phyloP scores from a whole-genome alignment of 2,113 vertebrate genomes.

The Brevimyrus niger region DNA sequence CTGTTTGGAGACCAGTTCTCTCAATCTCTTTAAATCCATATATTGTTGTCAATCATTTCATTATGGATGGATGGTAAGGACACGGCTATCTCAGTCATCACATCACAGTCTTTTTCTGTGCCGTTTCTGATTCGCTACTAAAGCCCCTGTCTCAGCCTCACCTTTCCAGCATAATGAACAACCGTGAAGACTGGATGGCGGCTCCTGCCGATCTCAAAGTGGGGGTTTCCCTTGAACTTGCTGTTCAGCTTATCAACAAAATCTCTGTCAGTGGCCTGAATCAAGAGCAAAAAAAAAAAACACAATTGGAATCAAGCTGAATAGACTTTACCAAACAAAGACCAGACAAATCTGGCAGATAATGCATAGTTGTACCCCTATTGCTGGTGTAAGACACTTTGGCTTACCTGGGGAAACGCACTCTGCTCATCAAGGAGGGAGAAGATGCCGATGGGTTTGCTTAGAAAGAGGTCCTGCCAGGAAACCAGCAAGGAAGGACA shows the following conservation, averaged over 20 bases:
- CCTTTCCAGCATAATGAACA: slow-evolving; percentile 67
- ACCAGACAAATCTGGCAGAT: no score
- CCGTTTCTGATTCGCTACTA: background rate
- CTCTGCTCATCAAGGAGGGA: slow-evolving; percentile 69
- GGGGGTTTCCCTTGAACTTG: slow-evolving; percentile 49
- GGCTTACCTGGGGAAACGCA: slow-evolving; percentile 60
- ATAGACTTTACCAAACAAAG: background rate
- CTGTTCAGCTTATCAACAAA: slow-evolving; percentile 67
- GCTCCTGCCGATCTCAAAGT: slow-evolving; percentile 52
- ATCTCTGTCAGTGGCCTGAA: slow-evolving; percentile 58
- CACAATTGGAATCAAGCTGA: background rate
- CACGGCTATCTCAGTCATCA: background rate
- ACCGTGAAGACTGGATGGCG: slow-evolving; percentile 52
- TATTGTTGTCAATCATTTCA: background rate
- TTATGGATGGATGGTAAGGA: background rate
- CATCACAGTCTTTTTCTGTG: background rate
- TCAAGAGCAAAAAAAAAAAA: slow-evolving; percentile 15
- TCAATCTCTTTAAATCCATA: background rate
- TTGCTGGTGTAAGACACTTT: background rate
- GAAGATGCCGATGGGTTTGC: slow-evolving; percentile 60
- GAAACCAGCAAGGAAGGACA: background rate
- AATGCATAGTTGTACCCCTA: background rate
- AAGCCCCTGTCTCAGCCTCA: slow-evolving; percentile 26
- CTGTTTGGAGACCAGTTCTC: background rate
- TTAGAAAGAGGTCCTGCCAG: slow-evolving; percentile 59